Evolutionary conservation across 2,888 invertebrate species (phyloP).

Genomic region (Heliconius ethilla): DNA sequence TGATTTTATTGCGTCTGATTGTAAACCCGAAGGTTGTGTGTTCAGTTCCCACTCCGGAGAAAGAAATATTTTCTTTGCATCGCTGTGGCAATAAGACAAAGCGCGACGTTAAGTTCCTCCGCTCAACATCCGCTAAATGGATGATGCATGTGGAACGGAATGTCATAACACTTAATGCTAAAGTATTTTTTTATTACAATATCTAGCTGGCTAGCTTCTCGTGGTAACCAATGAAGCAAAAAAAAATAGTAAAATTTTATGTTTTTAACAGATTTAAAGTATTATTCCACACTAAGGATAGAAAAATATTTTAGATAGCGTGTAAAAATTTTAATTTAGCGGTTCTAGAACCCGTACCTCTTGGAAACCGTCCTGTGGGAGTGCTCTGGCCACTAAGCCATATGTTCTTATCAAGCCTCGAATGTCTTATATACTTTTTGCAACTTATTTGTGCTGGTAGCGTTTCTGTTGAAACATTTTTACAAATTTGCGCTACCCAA

Average conservation of each 20-base stretch:
- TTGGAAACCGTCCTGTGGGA: neutral
- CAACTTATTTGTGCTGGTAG: too few relatives aligned
- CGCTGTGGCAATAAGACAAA: neutral
- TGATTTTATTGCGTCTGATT: neutral
- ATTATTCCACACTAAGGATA: neutral
- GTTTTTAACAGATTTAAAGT: neutral
- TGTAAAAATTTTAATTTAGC: neutral
- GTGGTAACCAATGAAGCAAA: conserved; percentile 1
- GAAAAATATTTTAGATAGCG: neutral
- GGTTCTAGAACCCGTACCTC: neutral
- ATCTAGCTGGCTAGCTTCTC: conserved; percentile 8
- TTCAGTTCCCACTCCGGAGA: neutral
- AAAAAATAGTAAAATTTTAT: neutral
- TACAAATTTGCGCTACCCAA: too few relatives aligned
- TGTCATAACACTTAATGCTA: too few relatives aligned
- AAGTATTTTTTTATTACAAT: neutral
- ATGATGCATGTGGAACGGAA: too few relatives aligned
- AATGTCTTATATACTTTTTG: too few relatives aligned
- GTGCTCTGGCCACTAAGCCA: neutral
- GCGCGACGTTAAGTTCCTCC: neutral
- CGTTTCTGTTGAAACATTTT: too few relatives aligned
- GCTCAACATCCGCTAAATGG: too few relatives aligned
- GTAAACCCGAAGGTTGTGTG: neutral
- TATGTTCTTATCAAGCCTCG: too few relatives aligned
- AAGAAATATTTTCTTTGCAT: neutral